A percentile compares a stretch with the other conserved stretches of the same genome.
These are phyloP conservation scores for Sycobia sp. DNA, from an alignment of 1,140 invertebrate species.

Conservation along the genomic window DNA sequence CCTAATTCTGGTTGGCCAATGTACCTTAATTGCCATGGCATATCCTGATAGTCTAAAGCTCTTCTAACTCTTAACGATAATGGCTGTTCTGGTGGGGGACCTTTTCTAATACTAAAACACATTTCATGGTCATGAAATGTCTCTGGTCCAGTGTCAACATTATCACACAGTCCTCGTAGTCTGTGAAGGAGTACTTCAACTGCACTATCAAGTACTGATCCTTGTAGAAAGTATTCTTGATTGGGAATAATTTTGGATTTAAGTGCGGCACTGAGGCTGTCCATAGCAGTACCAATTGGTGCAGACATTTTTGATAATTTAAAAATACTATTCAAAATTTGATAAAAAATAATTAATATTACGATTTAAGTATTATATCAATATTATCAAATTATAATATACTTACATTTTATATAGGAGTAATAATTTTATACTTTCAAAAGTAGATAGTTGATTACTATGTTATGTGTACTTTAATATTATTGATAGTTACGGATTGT, in stretches of 20 bases:
- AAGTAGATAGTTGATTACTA: too few relatives aligned
- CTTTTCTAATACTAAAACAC: slow-evolving; percentile 77
- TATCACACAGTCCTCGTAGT: slow-evolving; percentile 90
- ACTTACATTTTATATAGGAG: too few relatives aligned
- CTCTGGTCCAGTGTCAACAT: slow-evolving; percentile 88
- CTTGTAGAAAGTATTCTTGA: slow-evolving; percentile 89
- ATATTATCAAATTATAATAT: too few relatives aligned
- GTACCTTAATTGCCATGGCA: slow-evolving; percentile 87
- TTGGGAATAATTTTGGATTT: slow-evolving; percentile 86
- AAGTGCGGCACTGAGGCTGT: slow-evolving; percentile 76
- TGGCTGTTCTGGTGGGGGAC: slow-evolving; percentile 62
- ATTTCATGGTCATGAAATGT: slow-evolving; percentile 91
- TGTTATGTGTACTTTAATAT: too few relatives aligned
- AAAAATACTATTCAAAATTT: too few relatives aligned
- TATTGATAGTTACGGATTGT: too few relatives aligned
- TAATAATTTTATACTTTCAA: too few relatives aligned
- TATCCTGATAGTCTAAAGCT: slow-evolving; percentile 76
- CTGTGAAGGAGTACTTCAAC: slow-evolving; percentile 91
- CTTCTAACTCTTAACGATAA: slow-evolving; percentile 76
- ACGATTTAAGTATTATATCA: too few relatives aligned
- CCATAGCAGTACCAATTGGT: slow-evolving; percentile 73
- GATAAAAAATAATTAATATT: too few relatives aligned
- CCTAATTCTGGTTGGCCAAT: slow-evolving; percentile 88
- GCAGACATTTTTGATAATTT: slow-evolving; percentile 51
- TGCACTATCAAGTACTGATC: slow-evolving; percentile 88